These are phyloP conservation scores for Egretta garzetta DNA, from an alignment of 2,113 vertebrate genomes.

Conservation along the genomic window DNA sequence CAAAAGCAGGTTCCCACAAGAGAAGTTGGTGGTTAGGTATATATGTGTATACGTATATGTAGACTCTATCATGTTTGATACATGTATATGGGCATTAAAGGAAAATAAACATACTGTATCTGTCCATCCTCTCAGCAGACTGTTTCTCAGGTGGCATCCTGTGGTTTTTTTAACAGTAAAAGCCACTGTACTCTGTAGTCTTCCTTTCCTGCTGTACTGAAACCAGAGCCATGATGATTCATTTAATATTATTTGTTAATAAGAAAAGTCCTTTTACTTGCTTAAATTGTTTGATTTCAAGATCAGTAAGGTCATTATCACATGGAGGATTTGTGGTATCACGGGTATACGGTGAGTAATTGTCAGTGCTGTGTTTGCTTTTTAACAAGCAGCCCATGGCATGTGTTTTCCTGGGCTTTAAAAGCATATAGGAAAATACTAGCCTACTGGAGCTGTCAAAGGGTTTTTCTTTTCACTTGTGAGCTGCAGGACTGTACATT, in stretches of 20 bases:
- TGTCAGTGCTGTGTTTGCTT: neutral
- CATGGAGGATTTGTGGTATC: neutral
- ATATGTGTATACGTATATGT: neutral
- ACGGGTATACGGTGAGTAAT: neutral
- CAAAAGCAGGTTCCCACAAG: neutral
- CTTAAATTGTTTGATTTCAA: neutral
- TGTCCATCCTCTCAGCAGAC: neutral
- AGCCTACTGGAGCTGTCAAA: neutral
- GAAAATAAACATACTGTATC: neutral
- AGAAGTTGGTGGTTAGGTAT: neutral
- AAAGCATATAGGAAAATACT: neutral
- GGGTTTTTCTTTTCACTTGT: neutral
- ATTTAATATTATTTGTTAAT: neutral
- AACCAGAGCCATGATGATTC: neutral
- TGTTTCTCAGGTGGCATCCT: neutral
- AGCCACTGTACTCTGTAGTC: neutral
- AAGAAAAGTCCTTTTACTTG: neutral
- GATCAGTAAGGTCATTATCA: neutral
- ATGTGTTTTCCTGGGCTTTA: neutral
- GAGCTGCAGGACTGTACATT: neutral
- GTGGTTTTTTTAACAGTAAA: neutral
- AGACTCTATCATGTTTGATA: neutral
- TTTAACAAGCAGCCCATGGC: neutral
- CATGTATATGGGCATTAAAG: fast-evolving
- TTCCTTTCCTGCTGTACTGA: neutral